Conservation (phyloP, 2,888 invertebrate species). For the Tenthredo mesomela region DNA sequence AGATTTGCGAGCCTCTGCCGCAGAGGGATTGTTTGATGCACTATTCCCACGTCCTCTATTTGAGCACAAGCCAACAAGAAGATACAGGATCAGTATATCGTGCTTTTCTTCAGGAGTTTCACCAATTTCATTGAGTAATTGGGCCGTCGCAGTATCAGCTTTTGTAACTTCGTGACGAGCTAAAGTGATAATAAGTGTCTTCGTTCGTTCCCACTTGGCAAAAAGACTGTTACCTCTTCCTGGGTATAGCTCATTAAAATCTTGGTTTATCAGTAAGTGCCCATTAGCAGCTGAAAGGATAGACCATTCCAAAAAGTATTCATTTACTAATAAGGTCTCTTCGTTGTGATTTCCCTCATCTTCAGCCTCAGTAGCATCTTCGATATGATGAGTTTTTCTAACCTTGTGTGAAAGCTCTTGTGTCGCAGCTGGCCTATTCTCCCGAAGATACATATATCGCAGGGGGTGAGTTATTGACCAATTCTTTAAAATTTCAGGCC, state of each 20-base stretch:
- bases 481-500: neutral
- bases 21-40: no score
- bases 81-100: no score
- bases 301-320: neutral
- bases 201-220: constrained; percentile 45
- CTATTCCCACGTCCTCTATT: no score
- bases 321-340: neutral
- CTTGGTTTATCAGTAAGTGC: constrained; percentile 40
- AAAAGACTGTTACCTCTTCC: constrained; percentile 44
- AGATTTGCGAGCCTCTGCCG: no score
- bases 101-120: no score
- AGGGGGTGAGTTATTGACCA: neutral
- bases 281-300: neutral
- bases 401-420: neutral
- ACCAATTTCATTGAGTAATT: neutral
- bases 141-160: neutral
- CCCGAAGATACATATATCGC: neutral
- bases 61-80: no score
- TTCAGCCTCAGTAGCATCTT: no score
- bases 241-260: constrained; percentile 52
- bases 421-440: no score
- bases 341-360: neutral
- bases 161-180: constrained; percentile 17
- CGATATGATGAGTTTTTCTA: neutral
- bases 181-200: constrained; percentile 25